A percentile compares a stretch with the other conserved stretches of the same genome.
These are phyloP conservation scores for Andrena minutula DNA, from an alignment of 2,888 invertebrate species.

Conservation along the genomic window DNA sequence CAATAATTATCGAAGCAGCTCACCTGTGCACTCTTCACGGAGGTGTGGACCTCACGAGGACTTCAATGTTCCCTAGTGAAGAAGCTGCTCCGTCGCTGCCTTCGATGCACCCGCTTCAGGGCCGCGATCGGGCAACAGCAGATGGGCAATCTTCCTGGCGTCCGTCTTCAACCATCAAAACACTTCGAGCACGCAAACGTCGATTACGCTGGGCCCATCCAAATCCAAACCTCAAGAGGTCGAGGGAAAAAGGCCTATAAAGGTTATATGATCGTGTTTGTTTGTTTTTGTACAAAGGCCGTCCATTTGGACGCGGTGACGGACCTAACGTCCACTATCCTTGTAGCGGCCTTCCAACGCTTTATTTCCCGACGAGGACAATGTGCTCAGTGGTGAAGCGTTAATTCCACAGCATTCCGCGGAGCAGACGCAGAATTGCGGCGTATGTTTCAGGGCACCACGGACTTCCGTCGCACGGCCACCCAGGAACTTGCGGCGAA, in stretches of 20 bases:
- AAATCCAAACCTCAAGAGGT: neutral
- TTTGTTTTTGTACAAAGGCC: neutral
- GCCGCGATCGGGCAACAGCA: too few species aligned
- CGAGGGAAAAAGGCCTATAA: neutral
- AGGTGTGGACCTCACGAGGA: too few species aligned
- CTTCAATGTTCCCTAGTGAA: too few species aligned
- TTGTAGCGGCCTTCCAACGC: neutral
- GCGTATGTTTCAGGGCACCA: too few species aligned
- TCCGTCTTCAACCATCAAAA: too few species aligned
- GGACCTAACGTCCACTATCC: neutral
- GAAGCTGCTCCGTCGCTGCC: too few species aligned
- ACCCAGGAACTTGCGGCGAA: neutral
- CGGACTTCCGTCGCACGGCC: too few species aligned
- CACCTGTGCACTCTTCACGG: too few species aligned
- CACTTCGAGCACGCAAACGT: neutral
- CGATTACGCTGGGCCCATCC: constrained; percentile 1
- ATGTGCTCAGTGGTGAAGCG: neutral
- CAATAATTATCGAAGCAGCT: too few species aligned
- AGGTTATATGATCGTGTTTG: neutral
- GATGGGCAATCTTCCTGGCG: too few species aligned
- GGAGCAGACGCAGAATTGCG: neutral
- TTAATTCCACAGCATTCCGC: neutral
- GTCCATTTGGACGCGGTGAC: neutral
- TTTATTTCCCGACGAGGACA: neutral
- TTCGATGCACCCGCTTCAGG: too few species aligned